Base-by-base conservation (phyloP, 2,113 vertebrate genomes). In the Bambusicola thoracicus region DNA sequence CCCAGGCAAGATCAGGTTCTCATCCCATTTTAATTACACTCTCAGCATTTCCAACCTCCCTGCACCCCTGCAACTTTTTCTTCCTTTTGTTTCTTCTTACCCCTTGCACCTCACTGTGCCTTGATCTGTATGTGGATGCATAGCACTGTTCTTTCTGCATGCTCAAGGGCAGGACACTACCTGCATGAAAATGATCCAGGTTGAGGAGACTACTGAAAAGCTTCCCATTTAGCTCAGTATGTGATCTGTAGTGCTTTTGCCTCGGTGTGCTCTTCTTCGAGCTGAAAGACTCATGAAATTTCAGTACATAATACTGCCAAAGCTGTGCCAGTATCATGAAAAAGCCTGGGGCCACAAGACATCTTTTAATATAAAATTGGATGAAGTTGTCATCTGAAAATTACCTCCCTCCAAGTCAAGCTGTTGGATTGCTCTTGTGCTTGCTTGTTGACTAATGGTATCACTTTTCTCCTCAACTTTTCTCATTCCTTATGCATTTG, bases 51-150 rank as follows among this genome's bases (percentile, higher is more conserved):
- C 61, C 32, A 86, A 86, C 85, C 83, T 62, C 18, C 59, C 63
- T 91, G 80, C 19, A 48, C 4, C 7, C 15, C 27, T 69, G 36
- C 40, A 82, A 61, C 10, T 81, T 81, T n/a, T 55, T 20, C 36
- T 87, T 69, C 6, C 13, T 78, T 86, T 78, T n/a, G 4, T 0
- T 44, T 74, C 55, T 65, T 12, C 27, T 30, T 13, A 10, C n/a
- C 82, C 20, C 19, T 70, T 74, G 21, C 15, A 85, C 29, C 74
- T 85, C 4, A 59, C 27, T 48, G 15, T 18, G 7, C 67, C 38
- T 93, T 5, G 10, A 87, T 85, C 87, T 91, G 80, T 89, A 59
- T 81, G 80, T 68, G 79, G 81, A 93, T 87, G 85, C 72, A 74
- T 16, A 61, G 46, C 1, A 2, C 15, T 84, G 68, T 22, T 89